Evolutionary conservation across 2,888 invertebrate species (phyloP).

Genomic region (Eubasilissa splendida): DNA sequence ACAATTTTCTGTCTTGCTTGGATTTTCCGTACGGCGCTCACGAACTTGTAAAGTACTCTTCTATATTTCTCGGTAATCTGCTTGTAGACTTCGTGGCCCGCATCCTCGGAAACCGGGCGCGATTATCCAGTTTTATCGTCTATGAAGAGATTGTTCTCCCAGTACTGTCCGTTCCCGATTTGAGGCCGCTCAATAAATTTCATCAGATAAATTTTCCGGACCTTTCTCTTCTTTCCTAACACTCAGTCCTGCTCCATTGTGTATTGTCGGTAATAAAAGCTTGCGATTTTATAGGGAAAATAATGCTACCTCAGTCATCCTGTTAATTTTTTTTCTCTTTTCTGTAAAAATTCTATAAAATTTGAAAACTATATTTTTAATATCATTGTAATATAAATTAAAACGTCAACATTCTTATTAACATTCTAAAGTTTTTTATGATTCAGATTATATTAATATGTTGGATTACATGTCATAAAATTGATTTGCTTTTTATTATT

Average conservation of each 20-base stretch:
- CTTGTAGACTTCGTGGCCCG: neutral
- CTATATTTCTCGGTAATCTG: constrained; percentile 20
- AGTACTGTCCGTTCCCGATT: constrained; percentile 17
- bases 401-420: no score
- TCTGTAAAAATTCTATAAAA: neutral
- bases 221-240: constrained; percentile 15
- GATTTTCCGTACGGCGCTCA: no score
- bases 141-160: constrained; percentile 29
- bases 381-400: neutral
- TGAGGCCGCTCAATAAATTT: constrained; percentile 41
- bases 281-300: neutral
- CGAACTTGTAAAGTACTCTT: neutral
- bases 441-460: no score
- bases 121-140: constrained; percentile 42
- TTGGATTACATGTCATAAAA: no score
- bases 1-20: no score
- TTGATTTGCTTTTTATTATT: no score
- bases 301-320: neutral
- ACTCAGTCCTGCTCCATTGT: neutral
- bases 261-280: constrained; percentile 10
- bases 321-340: neutral
- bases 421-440: no score
- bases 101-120: constrained; percentile 12
- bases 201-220: constrained; percentile 15
- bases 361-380: neutral